These are phyloP conservation scores for Mylabris phalerata DNA, from an alignment of 1,140 invertebrate genomes.

Conservation along the genomic window DNA sequence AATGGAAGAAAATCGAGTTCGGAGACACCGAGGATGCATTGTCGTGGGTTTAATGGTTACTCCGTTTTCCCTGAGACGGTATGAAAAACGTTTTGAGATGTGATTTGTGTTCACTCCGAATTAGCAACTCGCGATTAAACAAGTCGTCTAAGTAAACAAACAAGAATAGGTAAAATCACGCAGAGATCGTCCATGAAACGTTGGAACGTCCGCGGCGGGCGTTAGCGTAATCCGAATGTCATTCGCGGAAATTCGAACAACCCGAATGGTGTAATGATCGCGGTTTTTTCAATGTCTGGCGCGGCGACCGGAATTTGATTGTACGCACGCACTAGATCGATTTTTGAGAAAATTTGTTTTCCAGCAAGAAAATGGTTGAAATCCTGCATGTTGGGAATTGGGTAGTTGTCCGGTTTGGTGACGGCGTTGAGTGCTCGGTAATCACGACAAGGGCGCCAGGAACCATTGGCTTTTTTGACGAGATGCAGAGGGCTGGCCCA, in stretches of 20 bases:
- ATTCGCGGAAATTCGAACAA: conserved; percentile 32
- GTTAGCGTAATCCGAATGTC: conserved; percentile 37
- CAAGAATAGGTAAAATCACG: conserved; percentile 29
- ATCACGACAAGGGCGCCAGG: too few species aligned
- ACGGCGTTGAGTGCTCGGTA: too few species aligned
- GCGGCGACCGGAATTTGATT: conserved; percentile 38
- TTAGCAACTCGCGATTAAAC: too few species aligned
- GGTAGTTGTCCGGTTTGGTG: too few species aligned
- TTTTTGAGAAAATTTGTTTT: conserved; percentile 15
- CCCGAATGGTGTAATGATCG: conserved; percentile 38
- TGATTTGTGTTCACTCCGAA: too few species aligned
- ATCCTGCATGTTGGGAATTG: too few species aligned
- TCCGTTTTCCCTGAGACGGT: conserved; percentile 11
- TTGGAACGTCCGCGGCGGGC: conserved; percentile 43
- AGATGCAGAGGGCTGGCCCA: too few species aligned
- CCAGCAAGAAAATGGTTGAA: conserved; percentile 35
- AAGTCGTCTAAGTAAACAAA: conserved; percentile 36
- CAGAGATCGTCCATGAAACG: conserved; percentile 46
- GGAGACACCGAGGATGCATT: conserved; percentile 28
- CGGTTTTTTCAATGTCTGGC: conserved; percentile 38
- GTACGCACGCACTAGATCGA: too few species aligned
- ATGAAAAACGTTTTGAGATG: too few species aligned
- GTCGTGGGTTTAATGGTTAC: conserved; percentile 32
- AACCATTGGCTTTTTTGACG: too few species aligned
- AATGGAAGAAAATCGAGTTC: conserved; percentile 33